Evolutionary conservation across 2,888 invertebrate genomes (phyloP), one percentile per base, ranked within the genome.

Genomic region (Deroplatys truncata): DNA sequence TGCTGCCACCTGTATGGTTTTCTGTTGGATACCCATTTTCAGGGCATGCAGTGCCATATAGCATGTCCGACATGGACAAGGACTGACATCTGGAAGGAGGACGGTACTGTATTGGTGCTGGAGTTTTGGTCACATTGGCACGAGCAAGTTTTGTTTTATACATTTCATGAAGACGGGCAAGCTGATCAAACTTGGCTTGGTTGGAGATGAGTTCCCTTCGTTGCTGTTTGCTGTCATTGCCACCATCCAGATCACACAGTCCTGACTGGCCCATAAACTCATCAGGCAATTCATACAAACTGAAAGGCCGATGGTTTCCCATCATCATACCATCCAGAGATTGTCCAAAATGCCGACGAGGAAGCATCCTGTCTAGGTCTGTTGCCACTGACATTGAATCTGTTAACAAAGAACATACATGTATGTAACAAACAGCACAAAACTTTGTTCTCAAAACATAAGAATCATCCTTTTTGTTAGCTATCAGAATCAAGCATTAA

Each of bases 61-160:
- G 92, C 93, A 96, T 96, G 92, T 97, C 96, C 83, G 96, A 96
- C 87, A 97, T 93, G 16, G 96, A 96, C 85, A 97, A 92, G 8
- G 96, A 96, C 92, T 96, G 96, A 92, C 96, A 96, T 91, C 96
- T 95, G 25, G 96, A 96, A 88, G 95, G 94, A 91, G 95, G 94
- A 92, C 94, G 93, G 84, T 94, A 92, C 84, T 91, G 91, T 28
- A 84, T 28, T 86, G 91, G 91, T 88, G 91, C 91, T 16, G 89
- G 88, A 35, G 86, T 56, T 28, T 88, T 88, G 82, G 90, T 89
- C 1, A 87, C 89, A 56, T 90, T 96, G 35, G 97, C 97, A 93
- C 97, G 95, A 89, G 97, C 96, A 92, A 97, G 94, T 92, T 97
- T 95, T 91, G 97, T 97, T 91, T 97, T 96, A 93, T 97, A 98